Percentiles rank a stretch among this genome's conserved stretches.
phyloP scores from a whole-genome alignment of 2,888 invertebrate genomes.

The Xestia xanthographa region DNA sequence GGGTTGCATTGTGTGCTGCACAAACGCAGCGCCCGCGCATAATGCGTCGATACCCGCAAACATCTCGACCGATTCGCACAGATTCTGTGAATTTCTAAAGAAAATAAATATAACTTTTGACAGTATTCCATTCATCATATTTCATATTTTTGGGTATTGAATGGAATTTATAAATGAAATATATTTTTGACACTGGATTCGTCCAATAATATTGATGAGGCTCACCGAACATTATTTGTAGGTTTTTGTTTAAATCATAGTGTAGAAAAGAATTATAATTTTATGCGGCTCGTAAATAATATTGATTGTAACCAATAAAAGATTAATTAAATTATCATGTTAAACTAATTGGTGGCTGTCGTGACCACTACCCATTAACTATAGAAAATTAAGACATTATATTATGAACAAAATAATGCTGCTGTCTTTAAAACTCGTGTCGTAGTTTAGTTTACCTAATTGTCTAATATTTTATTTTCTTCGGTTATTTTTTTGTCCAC shows the following conservation, averaged over 20 bases:
- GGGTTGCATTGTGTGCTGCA: conserved; percentile 80
- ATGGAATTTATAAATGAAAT: conserved; percentile 39
- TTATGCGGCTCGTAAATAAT: conserved; percentile 16
- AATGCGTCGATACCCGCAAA: conserved; percentile 73
- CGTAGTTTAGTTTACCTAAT: not conserved
- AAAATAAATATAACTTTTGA: conserved; percentile 79
- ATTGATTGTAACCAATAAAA: not conserved
- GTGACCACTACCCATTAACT: conserved; percentile 20
- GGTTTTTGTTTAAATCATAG: not conserved
- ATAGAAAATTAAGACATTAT: conserved; percentile 14
- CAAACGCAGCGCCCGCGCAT: conserved; percentile 72
- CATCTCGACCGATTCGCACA: conserved; percentile 73
- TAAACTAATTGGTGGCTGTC: conserved; percentile 25
- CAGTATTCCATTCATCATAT: conserved; percentile 67
- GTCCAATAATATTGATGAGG: conserved; percentile 39
- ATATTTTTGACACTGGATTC: conserved; percentile 26
- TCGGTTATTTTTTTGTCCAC: not conserved
- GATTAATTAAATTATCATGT: not conserved
- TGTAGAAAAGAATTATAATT: conserved; percentile 2
- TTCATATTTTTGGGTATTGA: conserved; percentile 53
- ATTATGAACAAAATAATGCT: not conserved
- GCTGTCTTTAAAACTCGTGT: not conserved
- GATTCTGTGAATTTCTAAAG: conserved; percentile 79
- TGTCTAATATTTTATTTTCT: conserved; percentile 2
- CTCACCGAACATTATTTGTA: not conserved